Evolutionary conservation across 1,140 invertebrate genomes (phyloP), one percentile per base, ranked within the genome.

Genomic region (Pygmarrhopalites habei): DNA sequence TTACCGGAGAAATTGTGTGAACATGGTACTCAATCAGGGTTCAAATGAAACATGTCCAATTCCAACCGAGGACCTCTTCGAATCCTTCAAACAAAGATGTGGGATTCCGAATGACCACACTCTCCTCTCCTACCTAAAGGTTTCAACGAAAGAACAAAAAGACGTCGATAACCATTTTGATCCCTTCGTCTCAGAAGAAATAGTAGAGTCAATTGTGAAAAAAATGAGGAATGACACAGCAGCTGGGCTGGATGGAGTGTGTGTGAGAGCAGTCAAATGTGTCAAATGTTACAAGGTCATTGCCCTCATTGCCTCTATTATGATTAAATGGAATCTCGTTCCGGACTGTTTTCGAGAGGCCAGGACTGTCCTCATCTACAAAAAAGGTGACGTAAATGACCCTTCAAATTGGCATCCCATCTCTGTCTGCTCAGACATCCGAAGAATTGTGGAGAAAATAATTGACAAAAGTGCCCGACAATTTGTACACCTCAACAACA

Each of bases 331-430:
- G 2, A 46, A 46, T 19, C 25, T 44, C 14, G 26, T 58, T 15
- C 57, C 57, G 29, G 0, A 15, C 1, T 25, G 0, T 12, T 47
- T 58, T 29, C 1, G 19, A 1, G 23, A n/a, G 14, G 57, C 23
- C n/a, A 26, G 23, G 19, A 58, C 57, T 12, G 35, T 46, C 17
- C 29, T 57, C n/a, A 25, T 57, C 1, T 58, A 58, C 26, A 58
- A 58, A 19, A 46, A 58, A 29, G 57, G 57, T 7, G 41, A 46
- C n/a, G 46, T 29, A 58, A 29, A 46, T 1, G 7, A 46, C 4
- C 41, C 43, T 2, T 4, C 29, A n/a, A 44, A 58, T 2, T 58
- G 41, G 57, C 1, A 43, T 21, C 55, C 35, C 0, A 57, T 57
- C 1, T 55, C 52, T 0, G 14, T 55, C 1, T 29, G 26, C 2